phyloP scores from a whole-genome alignment of 2,888 invertebrate species.

The Malachius bipustulatus region DNA sequence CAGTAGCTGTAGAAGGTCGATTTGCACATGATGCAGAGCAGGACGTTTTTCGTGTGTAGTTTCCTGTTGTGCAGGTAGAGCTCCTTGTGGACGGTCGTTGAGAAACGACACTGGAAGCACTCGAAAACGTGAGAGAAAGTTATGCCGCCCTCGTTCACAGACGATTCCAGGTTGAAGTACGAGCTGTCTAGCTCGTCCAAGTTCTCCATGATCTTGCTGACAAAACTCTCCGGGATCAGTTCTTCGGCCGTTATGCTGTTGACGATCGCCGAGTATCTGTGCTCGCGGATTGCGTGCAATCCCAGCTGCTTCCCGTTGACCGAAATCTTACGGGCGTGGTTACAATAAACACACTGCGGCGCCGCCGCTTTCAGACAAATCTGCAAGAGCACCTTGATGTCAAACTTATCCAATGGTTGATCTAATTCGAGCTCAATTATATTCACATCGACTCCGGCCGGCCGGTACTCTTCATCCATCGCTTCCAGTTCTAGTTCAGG shows the following conservation, averaged over 20 bases:
- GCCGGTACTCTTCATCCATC: constrained; percentile 23
- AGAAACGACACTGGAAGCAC: constrained; percentile 76
- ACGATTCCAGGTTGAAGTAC: constrained; percentile 64
- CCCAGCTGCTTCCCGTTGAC: constrained; percentile 73
- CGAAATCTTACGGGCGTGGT: constrained; percentile 73
- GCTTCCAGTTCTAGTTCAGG: constrained; percentile 10
- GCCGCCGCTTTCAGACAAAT: constrained; percentile 60
- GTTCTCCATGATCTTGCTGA: constrained; percentile 50
- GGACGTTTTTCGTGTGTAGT: constrained; percentile 72
- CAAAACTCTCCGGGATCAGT: constrained; percentile 57
- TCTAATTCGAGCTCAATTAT: constrained; percentile 61
- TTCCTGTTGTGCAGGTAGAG: constrained; percentile 77
- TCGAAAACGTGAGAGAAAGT: constrained; percentile 62
- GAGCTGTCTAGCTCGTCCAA: constrained; percentile 49
- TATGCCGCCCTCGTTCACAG: constrained; percentile 44
- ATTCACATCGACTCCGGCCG: constrained; percentile 54
- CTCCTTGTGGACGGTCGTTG: constrained; percentile 69
- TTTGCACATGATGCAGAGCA: constrained; percentile 79
- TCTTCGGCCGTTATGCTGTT: constrained; percentile 68
- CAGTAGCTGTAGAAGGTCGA: constrained; percentile 78
- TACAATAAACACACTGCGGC: constrained; percentile 68
- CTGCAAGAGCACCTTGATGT: constrained; percentile 57
- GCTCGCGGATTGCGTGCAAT: constrained; percentile 66
- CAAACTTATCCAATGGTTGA: constrained; percentile 62
- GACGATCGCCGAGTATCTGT: constrained; percentile 67